These are phyloP conservation scores for Therioaphis trifolii DNA, from an alignment of 2,888 invertebrate species.

Conservation along the genomic window DNA sequence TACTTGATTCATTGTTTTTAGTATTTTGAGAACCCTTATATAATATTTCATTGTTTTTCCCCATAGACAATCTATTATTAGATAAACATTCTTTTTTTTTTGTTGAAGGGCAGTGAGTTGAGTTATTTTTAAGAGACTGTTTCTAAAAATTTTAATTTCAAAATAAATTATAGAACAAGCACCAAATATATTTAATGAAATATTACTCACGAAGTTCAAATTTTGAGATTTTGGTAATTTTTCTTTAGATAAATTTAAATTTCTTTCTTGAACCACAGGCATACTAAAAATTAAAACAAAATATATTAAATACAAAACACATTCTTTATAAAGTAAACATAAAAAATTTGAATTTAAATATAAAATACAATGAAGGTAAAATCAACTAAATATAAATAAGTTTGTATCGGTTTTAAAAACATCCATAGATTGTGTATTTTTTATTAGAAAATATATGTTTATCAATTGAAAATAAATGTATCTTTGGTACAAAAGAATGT, in stretches of 20 bases:
- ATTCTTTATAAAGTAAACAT: no score
- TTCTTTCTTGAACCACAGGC: background rate
- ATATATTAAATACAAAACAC: no score
- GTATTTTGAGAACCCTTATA: background rate
- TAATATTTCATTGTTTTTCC: constrained; percentile 10
- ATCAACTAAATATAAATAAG: no score
- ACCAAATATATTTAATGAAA: background rate
- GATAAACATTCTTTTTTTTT: background rate
- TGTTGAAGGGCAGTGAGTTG: background rate
- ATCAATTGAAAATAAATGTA: no score
- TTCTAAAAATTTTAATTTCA: constrained; percentile 3
- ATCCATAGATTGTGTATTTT: no score
- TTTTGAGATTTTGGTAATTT: background rate
- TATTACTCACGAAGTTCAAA: constrained; percentile 8
- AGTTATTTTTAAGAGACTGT: background rate
- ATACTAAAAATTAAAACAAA: no score
- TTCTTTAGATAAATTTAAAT: background rate
- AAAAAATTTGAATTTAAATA: no score
- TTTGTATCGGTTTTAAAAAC: no score
- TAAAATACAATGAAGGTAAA: no score
- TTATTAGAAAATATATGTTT: no score
- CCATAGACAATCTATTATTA: background rate
- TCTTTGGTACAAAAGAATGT: no score
- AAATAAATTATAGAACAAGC: background rate
- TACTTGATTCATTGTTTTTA: background rate